Percentiles rank a stretch among this genome's conserved stretches.
phyloP scores from a whole-genome alignment of 1,140 invertebrate genomes.

The Diorhabda sublineata region DNA sequence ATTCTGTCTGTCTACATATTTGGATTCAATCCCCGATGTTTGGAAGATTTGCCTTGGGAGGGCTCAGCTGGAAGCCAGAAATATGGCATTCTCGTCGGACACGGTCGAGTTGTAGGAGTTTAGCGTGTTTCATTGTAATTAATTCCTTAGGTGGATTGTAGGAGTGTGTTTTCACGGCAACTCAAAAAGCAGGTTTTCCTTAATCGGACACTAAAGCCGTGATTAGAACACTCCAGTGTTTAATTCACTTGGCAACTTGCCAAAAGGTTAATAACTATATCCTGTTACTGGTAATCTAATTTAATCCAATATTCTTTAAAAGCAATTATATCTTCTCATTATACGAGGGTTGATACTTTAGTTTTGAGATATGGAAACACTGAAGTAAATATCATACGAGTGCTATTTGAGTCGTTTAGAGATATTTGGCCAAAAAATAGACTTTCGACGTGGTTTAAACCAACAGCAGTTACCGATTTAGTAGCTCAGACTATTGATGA shows the following conservation, averaged over 20 bases:
- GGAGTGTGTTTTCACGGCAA: constrained; percentile 7
- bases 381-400: no score
- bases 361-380: no score
- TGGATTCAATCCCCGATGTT: no score
- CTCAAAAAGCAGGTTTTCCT: neutral
- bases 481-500: no score
- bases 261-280: neutral
- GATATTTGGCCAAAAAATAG: no score
- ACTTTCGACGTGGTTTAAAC: no score
- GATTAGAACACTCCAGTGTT: neutral
- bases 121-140: constrained; percentile 7
- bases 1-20: no score
- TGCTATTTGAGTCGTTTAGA: no score
- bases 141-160: constrained; percentile 10
- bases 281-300: neutral
- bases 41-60: neutral
- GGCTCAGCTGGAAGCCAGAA: neutral
- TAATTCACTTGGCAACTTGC: neutral
- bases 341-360: no score
- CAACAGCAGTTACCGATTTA: no score
- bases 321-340: no score
- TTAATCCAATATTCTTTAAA: no score
- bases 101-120: neutral
- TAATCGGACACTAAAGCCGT: constrained; percentile 1
- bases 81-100: neutral